phyloP scores from a whole-genome alignment of 1,140 invertebrate species.

The Aphis gossypii region DNA sequence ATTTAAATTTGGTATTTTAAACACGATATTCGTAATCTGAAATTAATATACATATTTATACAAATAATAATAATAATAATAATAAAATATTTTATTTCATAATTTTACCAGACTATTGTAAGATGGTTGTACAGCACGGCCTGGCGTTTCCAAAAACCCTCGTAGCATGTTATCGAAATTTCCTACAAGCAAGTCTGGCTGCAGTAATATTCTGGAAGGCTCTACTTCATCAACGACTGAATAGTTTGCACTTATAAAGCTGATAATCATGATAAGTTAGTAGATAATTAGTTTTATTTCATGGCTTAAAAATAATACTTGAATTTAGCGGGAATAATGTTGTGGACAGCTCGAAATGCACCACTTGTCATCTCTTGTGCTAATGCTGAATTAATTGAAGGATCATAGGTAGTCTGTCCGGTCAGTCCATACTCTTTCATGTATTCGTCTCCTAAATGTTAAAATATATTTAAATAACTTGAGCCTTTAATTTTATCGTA shows the following conservation, averaged over 20 bases:
- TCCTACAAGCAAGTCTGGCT: conserved; percentile 27
- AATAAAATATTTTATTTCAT: no score
- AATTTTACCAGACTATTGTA: conserved; percentile 26
- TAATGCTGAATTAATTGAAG: conserved; percentile 14
- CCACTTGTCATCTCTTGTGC: conserved; percentile 46
- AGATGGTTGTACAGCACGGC: conserved; percentile 13
- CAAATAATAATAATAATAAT: no score
- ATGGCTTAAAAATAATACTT: background rate
- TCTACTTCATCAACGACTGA: conserved; percentile 12
- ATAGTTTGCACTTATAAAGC: conserved; percentile 31
- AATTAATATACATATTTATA: background rate
- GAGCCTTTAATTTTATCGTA: background rate
- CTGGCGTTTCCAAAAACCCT: conserved; percentile 45
- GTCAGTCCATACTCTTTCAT: conserved; percentile 34
- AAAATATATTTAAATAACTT: background rate
- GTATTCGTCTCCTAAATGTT: conserved; percentile 13
- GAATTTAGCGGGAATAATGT: conserved; percentile 41
- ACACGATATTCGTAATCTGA: conserved; percentile 34
- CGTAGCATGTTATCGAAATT: conserved; percentile 33
- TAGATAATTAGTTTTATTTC: background rate
- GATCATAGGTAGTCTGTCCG: background rate
- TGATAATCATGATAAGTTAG: background rate
- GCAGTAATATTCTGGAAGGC: background rate
- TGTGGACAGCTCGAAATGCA: conserved; percentile 32
- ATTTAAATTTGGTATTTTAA: conserved; percentile 62